Percentiles rank a stretch among this genome's conserved stretches.
Evolutionary conservation across 2,113 vertebrate species (phyloP).

Genomic region (Phaethornis superciliosus): DNA sequence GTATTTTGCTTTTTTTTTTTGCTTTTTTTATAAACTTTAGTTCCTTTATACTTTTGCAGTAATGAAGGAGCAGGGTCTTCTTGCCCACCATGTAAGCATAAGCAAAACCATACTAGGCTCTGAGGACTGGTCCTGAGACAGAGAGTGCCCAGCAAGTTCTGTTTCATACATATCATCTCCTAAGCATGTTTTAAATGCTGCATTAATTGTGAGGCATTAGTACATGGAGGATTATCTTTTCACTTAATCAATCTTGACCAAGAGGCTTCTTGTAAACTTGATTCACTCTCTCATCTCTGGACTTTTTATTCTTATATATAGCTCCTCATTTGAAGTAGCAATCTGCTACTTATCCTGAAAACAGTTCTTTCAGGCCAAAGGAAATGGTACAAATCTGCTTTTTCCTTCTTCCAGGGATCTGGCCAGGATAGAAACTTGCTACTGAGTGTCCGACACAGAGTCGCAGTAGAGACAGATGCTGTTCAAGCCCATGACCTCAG

Average conservation of each 20-base stretch:
- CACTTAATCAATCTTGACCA: slow-evolving; percentile 53
- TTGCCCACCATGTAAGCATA: neutral
- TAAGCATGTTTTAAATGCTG: slow-evolving; percentile 21
- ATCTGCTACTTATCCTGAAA: slow-evolving; percentile 55
- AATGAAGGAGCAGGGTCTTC: neutral
- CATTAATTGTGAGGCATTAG: slow-evolving; percentile 34
- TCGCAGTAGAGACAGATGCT: neutral
- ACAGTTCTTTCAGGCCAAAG: slow-evolving; percentile 38
- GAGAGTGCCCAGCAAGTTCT: neutral
- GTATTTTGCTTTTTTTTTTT: neutral
- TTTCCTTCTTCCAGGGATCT: neutral
- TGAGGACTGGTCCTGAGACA: neutral
- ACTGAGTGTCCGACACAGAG: neutral
- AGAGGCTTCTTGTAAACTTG: slow-evolving; percentile 44
- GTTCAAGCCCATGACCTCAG: neutral
- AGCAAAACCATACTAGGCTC: neutral
- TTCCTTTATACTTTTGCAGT: neutral
- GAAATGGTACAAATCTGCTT: slow-evolving; percentile 52
- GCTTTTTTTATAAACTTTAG: neutral
- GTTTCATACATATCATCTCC: neutral
- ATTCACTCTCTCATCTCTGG: slow-evolving; percentile 15
- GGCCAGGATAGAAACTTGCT: neutral
- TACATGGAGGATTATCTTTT: slow-evolving; percentile 29
- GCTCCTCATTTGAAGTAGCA: slow-evolving; percentile 17
- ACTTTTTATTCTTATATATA: slow-evolving; percentile 1